Evolutionary conservation across 2,113 vertebrate species (phyloP).

Genomic region (Cichladusa arquata): DNA sequence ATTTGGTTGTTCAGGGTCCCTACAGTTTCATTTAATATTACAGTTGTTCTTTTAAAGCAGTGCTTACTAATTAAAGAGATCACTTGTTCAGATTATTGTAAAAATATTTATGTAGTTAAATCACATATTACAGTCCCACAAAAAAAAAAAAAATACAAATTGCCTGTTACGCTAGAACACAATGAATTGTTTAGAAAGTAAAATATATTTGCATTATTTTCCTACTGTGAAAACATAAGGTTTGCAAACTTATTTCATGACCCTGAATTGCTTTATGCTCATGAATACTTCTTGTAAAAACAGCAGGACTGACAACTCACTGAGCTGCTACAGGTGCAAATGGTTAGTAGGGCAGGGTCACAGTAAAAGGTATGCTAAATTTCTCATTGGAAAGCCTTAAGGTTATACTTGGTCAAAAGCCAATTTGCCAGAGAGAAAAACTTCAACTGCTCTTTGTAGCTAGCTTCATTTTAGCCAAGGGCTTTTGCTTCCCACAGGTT

Average conservation of each 20-base stretch:
- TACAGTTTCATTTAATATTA: neutral
- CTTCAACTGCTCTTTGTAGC: neutral
- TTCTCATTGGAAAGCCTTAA: neutral
- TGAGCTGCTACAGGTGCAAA: neutral
- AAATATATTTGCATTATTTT: neutral
- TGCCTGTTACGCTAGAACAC: neutral
- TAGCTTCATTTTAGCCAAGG: neutral
- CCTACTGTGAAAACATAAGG: neutral
- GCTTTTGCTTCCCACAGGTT: neutral
- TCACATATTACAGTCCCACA: neutral
- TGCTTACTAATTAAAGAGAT: neutral
- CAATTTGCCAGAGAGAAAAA: neutral
- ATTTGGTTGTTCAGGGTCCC: accelerated
- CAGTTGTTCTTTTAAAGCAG: neutral
- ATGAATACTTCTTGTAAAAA: neutral
- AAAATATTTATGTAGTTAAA: neutral
- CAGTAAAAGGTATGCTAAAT: neutral
- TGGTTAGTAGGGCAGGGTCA: neutral
- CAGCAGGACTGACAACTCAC: accelerated
- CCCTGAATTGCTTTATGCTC: neutral
- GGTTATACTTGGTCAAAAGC: neutral
- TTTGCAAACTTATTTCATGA: neutral
- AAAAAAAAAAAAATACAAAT: neutral
- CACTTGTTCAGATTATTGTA: neutral
- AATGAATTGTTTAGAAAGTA: neutral